Conservation (phyloP, 2,888 invertebrate genomes). For the Nudaria mundana region DNA sequence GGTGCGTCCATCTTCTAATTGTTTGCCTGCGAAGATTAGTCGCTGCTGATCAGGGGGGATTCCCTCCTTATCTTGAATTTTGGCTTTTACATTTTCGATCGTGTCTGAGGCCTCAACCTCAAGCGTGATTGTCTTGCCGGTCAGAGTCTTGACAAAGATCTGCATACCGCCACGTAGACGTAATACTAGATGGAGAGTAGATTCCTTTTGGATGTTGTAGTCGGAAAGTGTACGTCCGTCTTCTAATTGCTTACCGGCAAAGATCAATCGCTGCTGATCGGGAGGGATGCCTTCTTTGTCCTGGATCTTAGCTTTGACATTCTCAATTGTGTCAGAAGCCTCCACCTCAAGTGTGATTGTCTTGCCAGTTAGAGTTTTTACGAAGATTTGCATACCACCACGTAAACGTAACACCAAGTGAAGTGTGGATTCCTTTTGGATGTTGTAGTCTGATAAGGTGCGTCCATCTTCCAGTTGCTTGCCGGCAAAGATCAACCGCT, state of each 20-base stretch:
- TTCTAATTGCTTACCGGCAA: slow-evolving; percentile 27
- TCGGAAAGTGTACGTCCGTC: slow-evolving; percentile 20
- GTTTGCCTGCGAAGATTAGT: slow-evolving; percentile 27
- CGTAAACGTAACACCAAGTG: slow-evolving; percentile 22
- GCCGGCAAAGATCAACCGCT: slow-evolving; percentile 26
- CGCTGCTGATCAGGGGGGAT: slow-evolving; percentile 29
- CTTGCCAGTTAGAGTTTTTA: slow-evolving; percentile 22
- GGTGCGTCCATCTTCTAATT: slow-evolving; percentile 22
- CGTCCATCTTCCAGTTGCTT: slow-evolving; percentile 27
- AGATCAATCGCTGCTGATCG: slow-evolving; percentile 28
- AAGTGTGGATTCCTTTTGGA: slow-evolving; percentile 22
- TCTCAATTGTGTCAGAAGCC: slow-evolving; percentile 25
- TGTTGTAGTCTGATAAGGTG: slow-evolving; percentile 20
- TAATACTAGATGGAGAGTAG: slow-evolving; percentile 15
- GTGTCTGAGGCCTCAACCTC: slow-evolving; percentile 26
- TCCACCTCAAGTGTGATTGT: slow-evolving; percentile 26
- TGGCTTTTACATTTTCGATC: slow-evolving; percentile 27
- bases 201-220: slow-evolving; percentile 28
- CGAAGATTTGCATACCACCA: slow-evolving; percentile 32
- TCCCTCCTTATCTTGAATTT: slow-evolving; percentile 29
- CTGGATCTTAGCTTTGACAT: slow-evolving; percentile 28
- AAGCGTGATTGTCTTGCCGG: slow-evolving; percentile 21
- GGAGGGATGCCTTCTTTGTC: slow-evolving; percentile 30
- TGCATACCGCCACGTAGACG: slow-evolving; percentile 30
- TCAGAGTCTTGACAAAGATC: slow-evolving; percentile 25